A percentile compares a stretch with the other conserved stretches of the same genome.
These are phyloP conservation scores for Metopia argyrocephala DNA, from an alignment of 2,888 invertebrate species.

Conservation along the genomic window DNA sequence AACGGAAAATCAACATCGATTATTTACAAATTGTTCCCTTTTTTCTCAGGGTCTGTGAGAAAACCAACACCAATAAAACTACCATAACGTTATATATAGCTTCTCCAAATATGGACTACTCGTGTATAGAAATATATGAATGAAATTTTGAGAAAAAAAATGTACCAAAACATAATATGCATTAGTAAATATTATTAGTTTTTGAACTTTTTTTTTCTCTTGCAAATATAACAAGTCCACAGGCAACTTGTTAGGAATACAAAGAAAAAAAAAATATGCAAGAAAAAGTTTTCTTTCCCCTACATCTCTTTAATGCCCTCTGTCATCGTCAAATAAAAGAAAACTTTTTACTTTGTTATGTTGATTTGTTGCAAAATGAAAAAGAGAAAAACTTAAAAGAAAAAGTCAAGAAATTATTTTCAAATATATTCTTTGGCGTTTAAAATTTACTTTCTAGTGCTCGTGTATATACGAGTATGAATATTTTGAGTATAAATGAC, in stretches of 20 bases:
- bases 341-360: conserved; percentile 63
- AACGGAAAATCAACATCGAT: conserved; percentile 45
- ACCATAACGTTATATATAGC: not conserved
- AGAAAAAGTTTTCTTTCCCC: conserved; percentile 32
- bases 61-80: not conserved
- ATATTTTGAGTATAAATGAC: conserved; percentile 44
- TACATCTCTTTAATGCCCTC: not conserved
- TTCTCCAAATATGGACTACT: not conserved
- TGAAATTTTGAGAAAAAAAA: not conserved
- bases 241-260: conserved; percentile 25
- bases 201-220: conserved; percentile 28
- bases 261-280: conserved; percentile 13
- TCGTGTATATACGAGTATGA: not conserved
- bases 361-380: conserved; percentile 56
- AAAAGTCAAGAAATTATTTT: conserved; percentile 4
- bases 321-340: not conserved
- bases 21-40: conserved; percentile 36
- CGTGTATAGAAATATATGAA: conserved; percentile 17
- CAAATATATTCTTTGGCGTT: conserved; percentile 3
- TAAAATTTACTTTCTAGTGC: not conserved
- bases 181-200: conserved; percentile 58
- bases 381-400: not conserved
- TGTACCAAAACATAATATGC: not conserved
- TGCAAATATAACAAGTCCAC: conserved; percentile 50
- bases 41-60: not conserved